phyloP scores from a whole-genome alignment of 2,797 vertebrate species.

The Tachyglossus aculeatus region DNA sequence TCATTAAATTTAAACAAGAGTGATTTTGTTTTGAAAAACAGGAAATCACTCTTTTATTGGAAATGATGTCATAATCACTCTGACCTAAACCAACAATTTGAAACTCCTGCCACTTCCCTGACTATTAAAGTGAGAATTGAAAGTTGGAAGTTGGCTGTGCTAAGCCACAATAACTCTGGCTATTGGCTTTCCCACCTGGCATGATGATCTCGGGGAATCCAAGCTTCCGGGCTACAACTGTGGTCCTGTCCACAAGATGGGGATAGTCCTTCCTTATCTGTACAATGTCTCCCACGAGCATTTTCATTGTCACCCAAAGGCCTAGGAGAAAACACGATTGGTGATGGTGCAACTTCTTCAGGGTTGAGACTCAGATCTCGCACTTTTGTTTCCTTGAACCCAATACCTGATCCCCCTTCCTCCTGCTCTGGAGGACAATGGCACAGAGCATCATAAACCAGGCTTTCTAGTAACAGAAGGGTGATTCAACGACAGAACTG shows the following conservation, averaged over 20 bases:
- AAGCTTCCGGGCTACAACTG: constrained; percentile 92
- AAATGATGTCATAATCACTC: background rate
- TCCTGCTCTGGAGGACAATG: too few relatives aligned
- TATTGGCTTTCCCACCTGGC: constrained; percentile 79
- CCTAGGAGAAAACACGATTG: constrained; percentile 70
- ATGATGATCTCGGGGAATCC: constrained; percentile 99
- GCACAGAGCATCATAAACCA: too few relatives aligned
- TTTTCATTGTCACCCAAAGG: constrained; percentile 96
- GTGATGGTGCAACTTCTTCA: background rate
- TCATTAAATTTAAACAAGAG: background rate
- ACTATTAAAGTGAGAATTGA: background rate
- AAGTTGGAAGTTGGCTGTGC: background rate
- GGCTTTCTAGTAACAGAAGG: too few relatives aligned
- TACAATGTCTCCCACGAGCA: constrained; percentile 90
- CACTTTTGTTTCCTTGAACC: background rate
- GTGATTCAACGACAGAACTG: too few relatives aligned
- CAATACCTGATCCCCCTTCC: background rate
- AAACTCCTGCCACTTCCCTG: background rate
- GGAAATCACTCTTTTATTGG: background rate
- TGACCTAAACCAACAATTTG: background rate
- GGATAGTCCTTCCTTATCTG: constrained; percentile 96
- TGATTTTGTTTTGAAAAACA: background rate
- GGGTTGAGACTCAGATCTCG: background rate
- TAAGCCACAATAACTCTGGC: background rate
- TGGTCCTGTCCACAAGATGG: constrained; percentile 95